phyloP scores from a whole-genome alignment of 2,797 vertebrate genomes.

The Linurgus olivaceus region DNA sequence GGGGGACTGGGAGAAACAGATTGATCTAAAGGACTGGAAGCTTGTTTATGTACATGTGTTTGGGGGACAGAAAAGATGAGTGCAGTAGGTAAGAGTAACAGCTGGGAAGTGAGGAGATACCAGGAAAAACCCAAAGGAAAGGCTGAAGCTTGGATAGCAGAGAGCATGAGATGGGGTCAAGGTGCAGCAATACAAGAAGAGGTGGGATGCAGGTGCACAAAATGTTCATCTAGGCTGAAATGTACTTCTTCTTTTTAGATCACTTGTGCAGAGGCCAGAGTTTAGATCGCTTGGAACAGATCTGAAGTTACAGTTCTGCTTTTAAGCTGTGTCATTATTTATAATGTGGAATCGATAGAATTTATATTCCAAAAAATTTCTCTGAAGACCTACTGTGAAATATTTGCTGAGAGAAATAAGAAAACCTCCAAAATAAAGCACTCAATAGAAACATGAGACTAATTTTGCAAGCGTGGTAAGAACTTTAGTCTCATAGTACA shows the following conservation, averaged over 20 bases:
- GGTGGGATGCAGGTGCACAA: background rate
- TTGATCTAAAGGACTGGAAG: background rate
- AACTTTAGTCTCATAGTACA: background rate
- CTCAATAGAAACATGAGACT: background rate
- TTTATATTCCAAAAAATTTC: background rate
- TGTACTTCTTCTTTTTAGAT: background rate
- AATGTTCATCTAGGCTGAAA: background rate
- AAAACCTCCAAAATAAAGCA: background rate
- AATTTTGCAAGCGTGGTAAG: background rate
- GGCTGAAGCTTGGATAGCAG: background rate
- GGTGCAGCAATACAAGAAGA: background rate
- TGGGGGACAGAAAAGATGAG: background rate
- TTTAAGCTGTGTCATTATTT: background rate
- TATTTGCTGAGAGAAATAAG: background rate
- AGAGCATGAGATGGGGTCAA: background rate
- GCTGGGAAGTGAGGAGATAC: background rate
- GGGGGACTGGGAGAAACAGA: background rate
- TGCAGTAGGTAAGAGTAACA: background rate
- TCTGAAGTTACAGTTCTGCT: background rate
- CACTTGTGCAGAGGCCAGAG: background rate
- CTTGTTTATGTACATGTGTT: background rate
- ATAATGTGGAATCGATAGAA: background rate
- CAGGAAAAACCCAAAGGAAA: background rate
- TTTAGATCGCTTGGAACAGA: background rate
- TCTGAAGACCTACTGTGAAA: background rate